Percentiles rank a stretch among this genome's conserved stretches.
These are phyloP conservation scores for Phrynocephalus vlangalii DNA, from an alignment of 2,797 vertebrate species.

Conservation along the genomic window DNA sequence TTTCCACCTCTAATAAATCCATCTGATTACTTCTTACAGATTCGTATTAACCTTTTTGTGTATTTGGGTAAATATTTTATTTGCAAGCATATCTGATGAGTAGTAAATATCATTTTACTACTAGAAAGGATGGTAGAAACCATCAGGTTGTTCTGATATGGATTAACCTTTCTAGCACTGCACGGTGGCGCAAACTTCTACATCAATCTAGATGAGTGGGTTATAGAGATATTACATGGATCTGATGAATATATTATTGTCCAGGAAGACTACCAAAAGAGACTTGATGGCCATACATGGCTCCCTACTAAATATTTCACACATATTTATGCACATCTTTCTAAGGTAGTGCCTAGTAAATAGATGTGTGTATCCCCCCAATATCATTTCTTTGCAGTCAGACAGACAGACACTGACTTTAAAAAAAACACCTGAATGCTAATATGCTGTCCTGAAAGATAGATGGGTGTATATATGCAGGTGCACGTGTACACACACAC, in stretches of 20 bases:
- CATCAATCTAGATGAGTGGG: background rate
- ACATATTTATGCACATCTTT: background rate
- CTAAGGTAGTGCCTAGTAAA: background rate
- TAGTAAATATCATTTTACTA: background rate
- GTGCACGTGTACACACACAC: too few relatives aligned
- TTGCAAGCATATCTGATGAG: background rate
- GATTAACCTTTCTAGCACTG: background rate
- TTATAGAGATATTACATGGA: background rate
- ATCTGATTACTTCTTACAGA: background rate
- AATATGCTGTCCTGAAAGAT: background rate
- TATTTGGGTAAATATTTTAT: background rate
- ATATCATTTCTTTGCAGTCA: background rate
- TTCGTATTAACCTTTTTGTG: background rate
- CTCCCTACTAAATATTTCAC: background rate
- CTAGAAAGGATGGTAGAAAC: background rate
- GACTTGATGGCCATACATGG: background rate
- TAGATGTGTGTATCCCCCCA: background rate
- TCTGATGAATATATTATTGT: background rate
- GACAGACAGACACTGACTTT: background rate
- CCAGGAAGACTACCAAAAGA: background rate
- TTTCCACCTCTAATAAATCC: background rate
- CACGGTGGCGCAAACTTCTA: background rate
- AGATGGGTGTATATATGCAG: background rate
- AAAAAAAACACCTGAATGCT: background rate
- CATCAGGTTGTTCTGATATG: background rate